phyloP scores from a whole-genome alignment of 2,888 invertebrate species.

The Tenthredo mesomela region DNA sequence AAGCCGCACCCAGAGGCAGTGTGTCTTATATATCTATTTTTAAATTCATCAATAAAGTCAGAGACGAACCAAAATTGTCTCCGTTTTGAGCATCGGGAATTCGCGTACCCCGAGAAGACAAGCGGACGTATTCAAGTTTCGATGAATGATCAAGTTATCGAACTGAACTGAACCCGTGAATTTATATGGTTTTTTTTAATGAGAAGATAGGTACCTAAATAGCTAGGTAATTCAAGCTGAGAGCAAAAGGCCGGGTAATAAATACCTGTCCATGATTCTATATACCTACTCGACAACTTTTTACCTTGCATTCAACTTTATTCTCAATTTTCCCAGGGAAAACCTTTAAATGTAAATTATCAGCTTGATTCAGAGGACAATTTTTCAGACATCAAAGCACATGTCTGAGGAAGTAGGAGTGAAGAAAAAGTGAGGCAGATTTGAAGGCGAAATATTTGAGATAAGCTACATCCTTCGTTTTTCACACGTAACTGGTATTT shows the following conservation, averaged over 20 bases:
- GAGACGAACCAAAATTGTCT: too few relatives aligned
- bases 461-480: neutral
- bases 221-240: neutral
- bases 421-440: neutral
- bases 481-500: neutral
- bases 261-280: neutral
- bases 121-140: too few relatives aligned
- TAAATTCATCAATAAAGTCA: too few relatives aligned
- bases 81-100: too few relatives aligned
- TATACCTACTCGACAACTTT: neutral
- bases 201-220: too few relatives aligned
- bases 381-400: neutral
- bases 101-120: too few relatives aligned
- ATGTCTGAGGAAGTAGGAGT: neutral
- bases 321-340: neutral
- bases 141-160: too few relatives aligned
- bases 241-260: neutral
- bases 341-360: neutral
- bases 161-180: too few relatives aligned
- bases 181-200: too few relatives aligned
- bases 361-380: neutral
- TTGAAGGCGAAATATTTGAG: neutral
- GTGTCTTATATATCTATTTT: too few relatives aligned
- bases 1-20: too few relatives aligned
- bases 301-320: neutral